Evolutionary conservation across 1,140 invertebrate species (phyloP).

Genomic region (Trachymyrmex septentrionalis): DNA sequence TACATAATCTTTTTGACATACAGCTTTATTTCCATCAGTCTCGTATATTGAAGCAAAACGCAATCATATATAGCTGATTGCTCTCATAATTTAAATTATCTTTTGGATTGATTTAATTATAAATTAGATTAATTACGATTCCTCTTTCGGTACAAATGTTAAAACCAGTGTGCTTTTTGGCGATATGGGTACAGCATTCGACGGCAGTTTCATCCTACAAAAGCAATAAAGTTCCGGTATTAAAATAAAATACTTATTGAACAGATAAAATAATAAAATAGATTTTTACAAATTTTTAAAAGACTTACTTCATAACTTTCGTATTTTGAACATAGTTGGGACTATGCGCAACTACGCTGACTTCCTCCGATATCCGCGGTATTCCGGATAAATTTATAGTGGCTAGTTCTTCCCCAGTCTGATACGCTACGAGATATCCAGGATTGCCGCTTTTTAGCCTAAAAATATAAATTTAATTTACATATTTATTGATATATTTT

Average conservation of each 20-base stretch:
- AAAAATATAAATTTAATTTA: slow-evolving; percentile 20
- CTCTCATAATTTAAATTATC: slow-evolving; percentile 19
- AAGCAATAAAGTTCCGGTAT: slow-evolving; percentile 56
- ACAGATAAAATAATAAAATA: background rate
- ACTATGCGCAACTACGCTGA: slow-evolving; percentile 87
- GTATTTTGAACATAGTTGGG: slow-evolving; percentile 85
- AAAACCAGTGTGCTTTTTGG: slow-evolving; percentile 81
- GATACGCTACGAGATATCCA: slow-evolving; percentile 89
- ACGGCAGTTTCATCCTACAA: slow-evolving; percentile 77
- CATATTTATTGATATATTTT: background rate
- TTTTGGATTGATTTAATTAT: background rate
- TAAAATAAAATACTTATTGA: background rate
- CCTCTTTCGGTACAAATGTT: slow-evolving; percentile 80
- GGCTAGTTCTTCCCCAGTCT: slow-evolving; percentile 86
- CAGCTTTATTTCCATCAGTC: background rate
- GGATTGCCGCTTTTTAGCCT: slow-evolving; percentile 91
- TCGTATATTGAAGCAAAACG: slow-evolving; percentile 13
- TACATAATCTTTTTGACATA: background rate
- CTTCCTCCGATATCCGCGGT: slow-evolving; percentile 86
- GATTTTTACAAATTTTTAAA: background rate
- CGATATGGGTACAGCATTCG: slow-evolving; percentile 78
- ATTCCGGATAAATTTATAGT: slow-evolving; percentile 85
- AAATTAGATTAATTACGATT: slow-evolving; percentile 41
- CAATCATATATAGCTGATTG: slow-evolving; percentile 22
- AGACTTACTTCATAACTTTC: slow-evolving; percentile 82